Percentiles rank a stretch among this genome's conserved stretches.
phyloP scores from a whole-genome alignment of 2,797 vertebrate species.

The Smutsia gigantea region DNA sequence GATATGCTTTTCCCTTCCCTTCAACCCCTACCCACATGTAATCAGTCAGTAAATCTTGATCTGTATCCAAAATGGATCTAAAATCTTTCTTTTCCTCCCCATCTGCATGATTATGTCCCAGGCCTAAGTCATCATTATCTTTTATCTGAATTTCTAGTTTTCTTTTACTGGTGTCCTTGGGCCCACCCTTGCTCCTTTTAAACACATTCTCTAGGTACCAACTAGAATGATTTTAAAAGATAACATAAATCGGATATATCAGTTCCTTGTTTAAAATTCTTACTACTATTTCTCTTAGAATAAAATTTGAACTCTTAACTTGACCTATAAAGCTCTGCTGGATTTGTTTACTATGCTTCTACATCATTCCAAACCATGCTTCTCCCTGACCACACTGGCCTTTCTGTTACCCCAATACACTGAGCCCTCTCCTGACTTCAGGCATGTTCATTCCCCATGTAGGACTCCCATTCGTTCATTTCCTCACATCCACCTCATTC shows the following conservation, averaged over 20 bases:
- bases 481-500: neutral
- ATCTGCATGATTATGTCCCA: neutral
- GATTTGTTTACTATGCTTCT: neutral
- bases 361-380: neutral
- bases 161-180: neutral
- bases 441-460: neutral
- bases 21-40: neutral
- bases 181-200: neutral
- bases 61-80: neutral
- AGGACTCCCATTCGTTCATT: neutral
- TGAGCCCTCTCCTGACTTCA: neutral
- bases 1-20: neutral
- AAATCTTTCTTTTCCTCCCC: neutral
- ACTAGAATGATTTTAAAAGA: neutral
- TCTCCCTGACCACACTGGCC: neutral
- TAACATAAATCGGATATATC: neutral
- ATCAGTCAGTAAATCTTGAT: neutral
- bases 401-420: neutral
- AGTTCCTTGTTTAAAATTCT: neutral
- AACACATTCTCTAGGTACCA: neutral
- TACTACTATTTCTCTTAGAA: neutral
- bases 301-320: neutral
- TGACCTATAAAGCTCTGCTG: neutral
- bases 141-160: neutral
- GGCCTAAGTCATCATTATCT: neutral